Percentiles rank a stretch among this genome's conserved stretches.
phyloP scores from a whole-genome alignment of 2,797 vertebrate genomes.

The Lutjanus argentimaculatus region DNA sequence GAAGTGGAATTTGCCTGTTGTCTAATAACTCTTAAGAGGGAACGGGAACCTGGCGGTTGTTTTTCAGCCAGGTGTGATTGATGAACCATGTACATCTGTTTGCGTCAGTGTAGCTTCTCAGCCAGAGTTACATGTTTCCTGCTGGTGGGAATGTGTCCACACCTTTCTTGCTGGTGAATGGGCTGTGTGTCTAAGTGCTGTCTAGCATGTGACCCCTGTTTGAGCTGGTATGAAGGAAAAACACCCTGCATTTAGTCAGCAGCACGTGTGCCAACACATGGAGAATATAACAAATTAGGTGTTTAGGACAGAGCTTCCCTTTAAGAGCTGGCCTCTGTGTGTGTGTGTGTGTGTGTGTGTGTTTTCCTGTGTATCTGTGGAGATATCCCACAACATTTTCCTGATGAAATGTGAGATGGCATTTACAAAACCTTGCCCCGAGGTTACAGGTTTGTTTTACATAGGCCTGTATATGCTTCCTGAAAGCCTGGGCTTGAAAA shows the following conservation, averaged over 20 bases:
- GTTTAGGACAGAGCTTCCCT: conserved; percentile 34
- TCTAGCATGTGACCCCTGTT: conserved; percentile 54
- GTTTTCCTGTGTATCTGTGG: conserved; percentile 1
- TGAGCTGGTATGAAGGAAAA: conserved; percentile 37
- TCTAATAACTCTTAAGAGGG: background rate
- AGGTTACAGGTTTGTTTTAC: background rate
- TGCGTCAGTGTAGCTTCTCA: conserved; percentile 19
- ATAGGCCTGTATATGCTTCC: background rate
- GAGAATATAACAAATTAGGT: conserved; percentile 26
- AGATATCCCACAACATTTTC: background rate
- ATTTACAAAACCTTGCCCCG: background rate
- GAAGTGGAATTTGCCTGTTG: background rate
- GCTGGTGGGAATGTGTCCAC: conserved; percentile 40
- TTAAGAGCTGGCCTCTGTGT: background rate
- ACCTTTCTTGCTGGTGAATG: conserved; percentile 65
- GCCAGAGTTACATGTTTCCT: conserved; percentile 43
- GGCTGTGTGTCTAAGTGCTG: conserved; percentile 61
- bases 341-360: background rate
- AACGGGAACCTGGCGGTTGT: background rate
- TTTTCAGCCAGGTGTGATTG: conserved; percentile 26
- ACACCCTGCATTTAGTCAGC: conserved; percentile 27
- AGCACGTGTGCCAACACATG: conserved; percentile 11
- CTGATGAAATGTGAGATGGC: background rate
- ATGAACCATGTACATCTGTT: conserved; percentile 1
- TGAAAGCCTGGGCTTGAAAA: background rate